Evolutionary conservation across 2,797 vertebrate genomes (phyloP).

Genomic region (Sebastes cheni): DNA sequence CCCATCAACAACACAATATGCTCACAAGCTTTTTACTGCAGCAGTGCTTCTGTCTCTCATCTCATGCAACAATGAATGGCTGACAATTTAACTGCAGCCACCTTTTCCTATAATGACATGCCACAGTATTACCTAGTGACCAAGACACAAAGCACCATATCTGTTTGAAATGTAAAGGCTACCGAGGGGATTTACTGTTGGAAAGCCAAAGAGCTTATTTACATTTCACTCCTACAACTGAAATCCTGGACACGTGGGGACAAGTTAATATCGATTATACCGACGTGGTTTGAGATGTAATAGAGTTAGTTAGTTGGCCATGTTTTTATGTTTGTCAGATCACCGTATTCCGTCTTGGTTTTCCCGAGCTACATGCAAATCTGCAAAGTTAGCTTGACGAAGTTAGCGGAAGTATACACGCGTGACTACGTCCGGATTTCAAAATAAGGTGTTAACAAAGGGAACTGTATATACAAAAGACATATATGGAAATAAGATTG

Average conservation of each 20-base stretch:
- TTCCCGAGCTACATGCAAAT: neutral
- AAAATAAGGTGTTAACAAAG: too few species aligned
- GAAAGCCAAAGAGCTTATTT: slow-evolving; percentile 24
- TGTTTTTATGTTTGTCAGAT: neutral
- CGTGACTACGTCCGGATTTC: too few species aligned
- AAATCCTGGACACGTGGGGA: neutral
- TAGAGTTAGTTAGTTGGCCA: neutral
- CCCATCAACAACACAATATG: slow-evolving; percentile 16
- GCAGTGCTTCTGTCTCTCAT: slow-evolving; percentile 7
- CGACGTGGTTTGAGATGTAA: neutral
- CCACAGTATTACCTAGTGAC: slow-evolving; percentile 33
- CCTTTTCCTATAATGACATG: slow-evolving; percentile 30
- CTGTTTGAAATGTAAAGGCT: slow-evolving; percentile 12
- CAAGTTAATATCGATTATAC: neutral
- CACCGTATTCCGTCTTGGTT: neutral
- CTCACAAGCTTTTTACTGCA: slow-evolving; percentile 9
- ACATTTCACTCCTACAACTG: slow-evolving; percentile 6
- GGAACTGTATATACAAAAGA: too few species aligned
- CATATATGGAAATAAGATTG: too few species aligned
- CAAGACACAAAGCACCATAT: slow-evolving; percentile 12
- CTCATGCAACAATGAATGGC: slow-evolving; percentile 24
- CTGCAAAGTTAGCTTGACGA: too few species aligned
- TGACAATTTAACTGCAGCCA: neutral
- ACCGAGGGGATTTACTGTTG: slow-evolving; percentile 11
- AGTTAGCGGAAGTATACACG: too few species aligned